phyloP scores from a whole-genome alignment of 2,113 vertebrate genomes.

The Vimba vimba region DNA sequence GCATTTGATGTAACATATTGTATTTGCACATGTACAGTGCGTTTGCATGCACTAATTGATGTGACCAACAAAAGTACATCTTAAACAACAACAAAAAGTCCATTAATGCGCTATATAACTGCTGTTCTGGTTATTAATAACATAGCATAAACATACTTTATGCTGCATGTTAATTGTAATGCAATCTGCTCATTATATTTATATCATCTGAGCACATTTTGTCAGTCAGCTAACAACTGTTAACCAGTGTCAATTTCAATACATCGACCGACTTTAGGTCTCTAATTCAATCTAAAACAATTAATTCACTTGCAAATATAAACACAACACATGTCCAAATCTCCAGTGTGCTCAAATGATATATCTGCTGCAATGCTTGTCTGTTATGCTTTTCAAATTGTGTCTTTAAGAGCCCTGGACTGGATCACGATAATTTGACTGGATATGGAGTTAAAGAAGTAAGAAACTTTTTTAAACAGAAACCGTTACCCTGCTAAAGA shows the following conservation, averaged over 20 bases:
- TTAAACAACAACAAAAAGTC: neutral
- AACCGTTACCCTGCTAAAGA: neutral
- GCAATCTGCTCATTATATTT: conserved; percentile 37
- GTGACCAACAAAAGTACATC: neutral
- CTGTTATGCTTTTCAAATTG: conserved; percentile 69
- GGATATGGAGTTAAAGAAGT: conserved; percentile 76
- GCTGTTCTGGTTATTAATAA: neutral
- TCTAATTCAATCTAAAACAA: conserved; percentile 18
- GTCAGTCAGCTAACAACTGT: conserved; percentile 6
- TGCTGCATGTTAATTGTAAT: conserved; percentile 1
- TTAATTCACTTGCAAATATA: neutral
- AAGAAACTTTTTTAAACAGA: conserved; percentile 68
- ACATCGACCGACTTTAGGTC: neutral
- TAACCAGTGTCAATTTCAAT: conserved; percentile 8
- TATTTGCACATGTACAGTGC: neutral
- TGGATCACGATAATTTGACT: conserved; percentile 71
- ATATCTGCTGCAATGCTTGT: conserved; percentile 61
- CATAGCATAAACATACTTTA: neutral
- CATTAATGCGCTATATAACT: neutral
- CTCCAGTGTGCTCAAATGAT: conserved; percentile 58
- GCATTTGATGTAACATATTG: neutral
- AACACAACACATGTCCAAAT: conserved; percentile 11
- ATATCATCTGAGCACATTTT: conserved; percentile 56
- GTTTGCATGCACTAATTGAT: conserved; percentile 14
- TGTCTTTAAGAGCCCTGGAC: conserved; percentile 75